Evolutionary conservation across 1,140 invertebrate species (phyloP), one percentile per base, ranked within the genome.

Genomic region (Drosophila pandora): DNA sequence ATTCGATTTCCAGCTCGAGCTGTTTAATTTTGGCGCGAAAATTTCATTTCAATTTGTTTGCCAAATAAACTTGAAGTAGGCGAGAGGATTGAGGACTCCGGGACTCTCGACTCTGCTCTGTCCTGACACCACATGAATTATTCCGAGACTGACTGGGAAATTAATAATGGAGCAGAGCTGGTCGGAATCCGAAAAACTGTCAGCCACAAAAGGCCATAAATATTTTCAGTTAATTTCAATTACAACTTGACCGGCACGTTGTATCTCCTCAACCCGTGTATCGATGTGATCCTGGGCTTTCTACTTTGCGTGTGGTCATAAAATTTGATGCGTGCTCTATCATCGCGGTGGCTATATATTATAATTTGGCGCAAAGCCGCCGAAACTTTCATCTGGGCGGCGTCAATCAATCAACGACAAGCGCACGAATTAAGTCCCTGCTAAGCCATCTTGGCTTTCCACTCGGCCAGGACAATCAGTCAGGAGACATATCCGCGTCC

Each of bases 371-470:
- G 55, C 62, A 82, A 85, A 85, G 78, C 81, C 82, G 81, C 83
- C 73, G 68, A 84, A 84, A 85, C 81, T 85, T 84, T 84, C 81
- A 81, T 80, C 76, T 67, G 79, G 50, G 59, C 34, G 59, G 59
- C 70, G 83, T 87, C 83, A 88, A 87, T 87, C 83, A 87, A 87
- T 87, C 83, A 89, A 83, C 79, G 83, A 83, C 79, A 87, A 83
- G 67, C 58, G 59, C 83, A 88, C 82, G 87, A 85, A 85, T 87
- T 85, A 85, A 85, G 76, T 87, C 77, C 81, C 54, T 56, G 59
- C 25, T 69, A 85, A 77, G 81, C 23, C 41, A 56, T 81, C 49
- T 48, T 77, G 57, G 56, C 70, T 61, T 56, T 22, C 17, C 67
- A 73, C 68, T 75, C 65, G 41, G 52, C 78, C 78, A 88, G 45